Base-by-base conservation (phyloP, 2,888 invertebrate species). In the Margaritifera margaritifera region DNA sequence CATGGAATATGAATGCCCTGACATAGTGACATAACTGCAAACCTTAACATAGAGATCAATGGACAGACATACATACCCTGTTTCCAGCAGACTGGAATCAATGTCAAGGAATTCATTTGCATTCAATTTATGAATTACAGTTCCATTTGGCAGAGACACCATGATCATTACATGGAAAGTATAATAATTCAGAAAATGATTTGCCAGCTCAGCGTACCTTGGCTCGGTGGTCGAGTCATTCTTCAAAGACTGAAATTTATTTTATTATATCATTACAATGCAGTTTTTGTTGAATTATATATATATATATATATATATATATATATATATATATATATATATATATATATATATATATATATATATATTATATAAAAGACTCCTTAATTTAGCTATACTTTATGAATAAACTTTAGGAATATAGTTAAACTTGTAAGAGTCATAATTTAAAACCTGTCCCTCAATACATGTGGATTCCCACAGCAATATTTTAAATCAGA, bases 151-250 rank as follows among this genome's bases (percentile, higher is more conserved):
- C 18, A 82, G 78, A 0, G 85, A 77, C 20, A 90, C 83, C 70
- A 87, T 81, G 83, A 90, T 87, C 84, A 88, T 87, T 1, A 90
- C 90, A 53, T 90, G 90, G 73, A 90, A 90, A 56, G 78, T 80
- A 76, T 90, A 90, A 62, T 80, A 79, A 51, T 82, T 81, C 51
- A 89, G 66, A 66, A 86, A 83, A 61, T 74, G 75, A 27, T 74
- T 69, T 11, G 89, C 89, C 52, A 77, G 57, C 52, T 66, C 66
- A 15, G 84, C 78, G 54, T 77, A 62, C 72, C 81, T 83, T 27
- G 84, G 85, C 68, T 80, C 77, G 42, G 42, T 42, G 61, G 69
- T 75, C 69, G 79, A 68, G 78, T 85, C 85, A 71, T 77, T 56
- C 71, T 66, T 69, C 74, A 72, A 74, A 68, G 65, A 82, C 87